Percentiles rank a stretch among this genome's conserved stretches.
Conservation (phyloP, 1,140 invertebrate species). For the Aethina tumida region DNA sequence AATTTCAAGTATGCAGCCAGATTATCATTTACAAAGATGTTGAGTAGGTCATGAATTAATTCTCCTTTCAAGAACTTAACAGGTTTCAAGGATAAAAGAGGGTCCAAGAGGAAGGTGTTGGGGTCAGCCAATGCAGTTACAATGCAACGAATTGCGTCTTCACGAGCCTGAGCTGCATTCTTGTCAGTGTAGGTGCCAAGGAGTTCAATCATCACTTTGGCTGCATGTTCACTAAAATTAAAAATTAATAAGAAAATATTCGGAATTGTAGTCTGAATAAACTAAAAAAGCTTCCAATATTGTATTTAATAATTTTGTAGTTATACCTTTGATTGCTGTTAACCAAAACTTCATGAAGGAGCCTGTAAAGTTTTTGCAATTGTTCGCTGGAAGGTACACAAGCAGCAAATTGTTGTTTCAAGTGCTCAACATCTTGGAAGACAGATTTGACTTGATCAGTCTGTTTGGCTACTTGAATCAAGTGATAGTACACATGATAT, state of each 20-base stretch:
- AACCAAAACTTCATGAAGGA: conserved; percentile 80
- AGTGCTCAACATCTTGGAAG: conserved; percentile 65
- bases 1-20: conserved; percentile 82
- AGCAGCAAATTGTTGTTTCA: conserved; percentile 73
- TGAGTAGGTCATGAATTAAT: conserved; percentile 89
- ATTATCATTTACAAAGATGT: conserved; percentile 92
- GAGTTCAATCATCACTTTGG: conserved; percentile 94
- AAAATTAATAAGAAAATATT: not conserved
- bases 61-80: conserved; percentile 93
- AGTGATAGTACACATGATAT: conserved; percentile 86
- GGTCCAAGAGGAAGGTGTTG: conserved; percentile 89
- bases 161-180: conserved; percentile 90
- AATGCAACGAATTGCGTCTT: conserved; percentile 95
- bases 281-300: conserved; percentile 1
- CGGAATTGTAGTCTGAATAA: not conserved
- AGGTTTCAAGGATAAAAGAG: conserved; percentile 84
- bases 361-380: conserved; percentile 82
- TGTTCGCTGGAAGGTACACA: conserved; percentile 84
- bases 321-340: conserved; percentile 55
- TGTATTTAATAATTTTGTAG: conserved; percentile 5
- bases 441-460: conserved; percentile 76
- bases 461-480: conserved; percentile 79
- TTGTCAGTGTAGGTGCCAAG: conserved; percentile 92
- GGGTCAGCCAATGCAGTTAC: conserved; percentile 89
- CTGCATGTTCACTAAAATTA: conserved; percentile 68